Evolutionary conservation across 2,797 vertebrate genomes (phyloP).

Genomic region (Anableps anableps): DNA sequence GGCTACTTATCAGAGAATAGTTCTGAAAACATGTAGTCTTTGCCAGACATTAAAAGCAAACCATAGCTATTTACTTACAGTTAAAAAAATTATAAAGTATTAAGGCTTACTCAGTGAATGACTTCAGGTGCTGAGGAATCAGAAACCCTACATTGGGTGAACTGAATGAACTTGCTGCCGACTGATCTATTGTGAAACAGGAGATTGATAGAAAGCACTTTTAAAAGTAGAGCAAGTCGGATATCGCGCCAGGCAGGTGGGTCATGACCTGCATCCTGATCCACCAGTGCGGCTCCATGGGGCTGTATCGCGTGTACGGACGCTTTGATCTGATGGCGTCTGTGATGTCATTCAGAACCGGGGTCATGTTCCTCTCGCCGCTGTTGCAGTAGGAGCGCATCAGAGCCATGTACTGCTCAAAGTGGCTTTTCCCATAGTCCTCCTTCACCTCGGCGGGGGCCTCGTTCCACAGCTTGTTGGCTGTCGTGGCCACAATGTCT

Average conservation of each 20-base stretch:
- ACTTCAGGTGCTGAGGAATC: slow-evolving; percentile 48
- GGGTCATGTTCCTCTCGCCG: slow-evolving; percentile 77
- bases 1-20: slow-evolving; percentile 32
- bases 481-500: slow-evolving; percentile 72
- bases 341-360: slow-evolving; percentile 81
- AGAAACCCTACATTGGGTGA: neutral
- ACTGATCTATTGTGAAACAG: neutral
- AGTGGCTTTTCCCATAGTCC: slow-evolving; percentile 85
- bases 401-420: slow-evolving; percentile 75
- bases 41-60: slow-evolving; percentile 35
- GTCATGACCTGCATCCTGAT: slow-evolving; percentile 85
- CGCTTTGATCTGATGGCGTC: slow-evolving; percentile 81
- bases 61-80: slow-evolving; percentile 34
- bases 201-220: neutral
- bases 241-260: slow-evolving; percentile 84
- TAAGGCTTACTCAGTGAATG: slow-evolving; percentile 57
- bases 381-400: slow-evolving; percentile 85
- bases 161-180: slow-evolving; percentile 12
- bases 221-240: slow-evolving; percentile 85
- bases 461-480: slow-evolving; percentile 83
- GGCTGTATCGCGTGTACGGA: slow-evolving; percentile 85
- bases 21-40: slow-evolving; percentile 27
- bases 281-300: slow-evolving; percentile 87
- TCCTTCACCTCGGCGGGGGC: slow-evolving; percentile 73
- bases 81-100: slow-evolving; percentile 18